Percentiles rank a stretch among this genome's conserved stretches.
These are phyloP conservation scores for Pseudoips prasinana DNA, from an alignment of 2,888 invertebrate genomes.

Conservation along the genomic window DNA sequence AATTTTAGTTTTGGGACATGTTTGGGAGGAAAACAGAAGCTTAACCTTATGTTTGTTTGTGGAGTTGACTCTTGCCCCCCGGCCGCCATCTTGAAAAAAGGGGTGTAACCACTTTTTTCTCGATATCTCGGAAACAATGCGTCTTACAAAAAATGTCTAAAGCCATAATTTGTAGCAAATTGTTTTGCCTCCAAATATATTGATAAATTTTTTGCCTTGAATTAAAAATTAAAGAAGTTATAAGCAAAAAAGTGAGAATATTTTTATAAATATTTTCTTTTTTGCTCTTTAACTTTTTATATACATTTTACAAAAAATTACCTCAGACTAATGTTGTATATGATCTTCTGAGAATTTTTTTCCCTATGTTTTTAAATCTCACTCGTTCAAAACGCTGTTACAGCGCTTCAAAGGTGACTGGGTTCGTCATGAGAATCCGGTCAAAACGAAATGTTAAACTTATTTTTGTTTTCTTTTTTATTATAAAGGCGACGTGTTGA, in stretches of 20 bases:
- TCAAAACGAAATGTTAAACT: slow-evolving; percentile 20
- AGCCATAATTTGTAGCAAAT: slow-evolving; percentile 8
- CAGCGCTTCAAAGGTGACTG: slow-evolving; percentile 7
- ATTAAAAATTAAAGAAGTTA: slow-evolving; percentile 6
- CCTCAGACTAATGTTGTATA: slow-evolving; percentile 14
- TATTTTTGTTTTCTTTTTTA: slow-evolving; percentile 4
- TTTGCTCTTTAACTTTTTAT: not conserved
- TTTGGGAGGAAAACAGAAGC: slow-evolving; percentile 6
- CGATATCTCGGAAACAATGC: no score
- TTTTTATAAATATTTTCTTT: slow-evolving; percentile 1
- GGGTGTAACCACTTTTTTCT: slow-evolving; percentile 5
- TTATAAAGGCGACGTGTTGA: no score
- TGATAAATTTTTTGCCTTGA: slow-evolving; percentile 10
- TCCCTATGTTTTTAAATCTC: slow-evolving; percentile 12
- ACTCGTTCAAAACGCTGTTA: slow-evolving; percentile 8
- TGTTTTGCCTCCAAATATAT: slow-evolving; percentile 12
- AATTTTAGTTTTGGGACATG: slow-evolving; percentile 10
- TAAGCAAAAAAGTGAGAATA: not conserved
- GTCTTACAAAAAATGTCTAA: slow-evolving; percentile 1
- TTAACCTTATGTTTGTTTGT: slow-evolving; percentile 1
- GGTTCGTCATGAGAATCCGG: slow-evolving; percentile 20
- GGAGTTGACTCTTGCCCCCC: no score
- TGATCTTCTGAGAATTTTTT: slow-evolving; percentile 10
- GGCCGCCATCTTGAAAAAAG: slow-evolving; percentile 5
- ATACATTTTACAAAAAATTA: slow-evolving; percentile 11